A percentile compares a stretch with the other conserved stretches of the same genome.
These are phyloP conservation scores for Pandemis corylana DNA, from an alignment of 2,888 invertebrate genomes.

Conservation along the genomic window DNA sequence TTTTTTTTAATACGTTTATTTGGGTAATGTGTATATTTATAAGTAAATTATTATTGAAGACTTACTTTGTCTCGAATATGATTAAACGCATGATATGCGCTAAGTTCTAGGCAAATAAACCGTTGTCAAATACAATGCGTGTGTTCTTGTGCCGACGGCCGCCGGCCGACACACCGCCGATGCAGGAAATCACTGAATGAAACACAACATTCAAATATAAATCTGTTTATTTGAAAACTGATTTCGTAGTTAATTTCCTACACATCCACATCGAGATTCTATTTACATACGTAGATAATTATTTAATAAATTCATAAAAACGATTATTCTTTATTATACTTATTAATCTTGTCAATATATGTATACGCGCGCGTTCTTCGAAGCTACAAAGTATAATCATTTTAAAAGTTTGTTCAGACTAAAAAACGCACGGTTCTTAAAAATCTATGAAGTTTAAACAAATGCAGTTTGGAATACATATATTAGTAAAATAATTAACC, in stretches of 20 bases:
- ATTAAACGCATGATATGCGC: conserved; percentile 74
- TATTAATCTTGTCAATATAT: not conserved
- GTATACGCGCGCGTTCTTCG: not conserved
- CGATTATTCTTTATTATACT: not conserved
- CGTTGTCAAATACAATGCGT: conserved; percentile 74
- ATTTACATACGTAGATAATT: not conserved
- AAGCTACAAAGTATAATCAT: not conserved
- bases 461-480: not conserved
- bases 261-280: conserved; percentile 3
- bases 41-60: conserved; percentile 83
- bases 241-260: conserved; percentile 9
- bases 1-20: conserved; percentile 78
- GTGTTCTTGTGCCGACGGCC: conserved; percentile 64
- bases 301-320: not conserved
- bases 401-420: not conserved
- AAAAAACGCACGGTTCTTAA: not conserved
- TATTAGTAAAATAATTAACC: not conserved
- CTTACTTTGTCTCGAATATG: conserved; percentile 80
- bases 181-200: not conserved
- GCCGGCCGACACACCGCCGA: not conserved
- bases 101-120: conserved; percentile 83
- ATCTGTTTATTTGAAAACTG: conserved; percentile 20
- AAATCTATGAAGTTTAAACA: not conserved
- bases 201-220: conserved; percentile 9
- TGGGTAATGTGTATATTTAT: conserved; percentile 83